These are phyloP conservation scores for Vespertilio murinus DNA, from an alignment of 2,797 vertebrate genomes.

Conservation along the genomic window DNA sequence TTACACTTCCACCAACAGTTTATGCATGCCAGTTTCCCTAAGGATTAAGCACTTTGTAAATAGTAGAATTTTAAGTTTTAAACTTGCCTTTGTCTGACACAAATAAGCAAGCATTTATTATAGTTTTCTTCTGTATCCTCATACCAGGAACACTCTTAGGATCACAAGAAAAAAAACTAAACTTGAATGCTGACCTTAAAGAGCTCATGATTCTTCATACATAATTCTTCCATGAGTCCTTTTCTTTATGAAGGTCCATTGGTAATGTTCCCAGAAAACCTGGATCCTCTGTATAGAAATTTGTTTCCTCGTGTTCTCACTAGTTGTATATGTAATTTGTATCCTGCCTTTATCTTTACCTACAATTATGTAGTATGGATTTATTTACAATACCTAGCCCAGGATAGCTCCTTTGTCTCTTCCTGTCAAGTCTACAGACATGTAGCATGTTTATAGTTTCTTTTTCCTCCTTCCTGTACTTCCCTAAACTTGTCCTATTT, in stretches of 20 bases:
- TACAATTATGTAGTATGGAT: neutral
- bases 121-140: neutral
- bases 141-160: neutral
- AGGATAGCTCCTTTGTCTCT: neutral
- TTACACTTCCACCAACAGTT: neutral
- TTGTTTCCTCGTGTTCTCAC: neutral
- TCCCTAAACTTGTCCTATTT: neutral
- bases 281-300: neutral
- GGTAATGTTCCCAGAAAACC: neutral
- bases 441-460: neutral
- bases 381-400: neutral
- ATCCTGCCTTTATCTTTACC: neutral
- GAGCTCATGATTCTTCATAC: neutral
- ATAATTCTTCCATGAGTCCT: neutral
- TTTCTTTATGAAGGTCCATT: neutral
- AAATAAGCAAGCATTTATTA: constrained; percentile 3
- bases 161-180: neutral
- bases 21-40: neutral
- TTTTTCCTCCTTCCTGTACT: neutral
- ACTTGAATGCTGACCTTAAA: neutral
- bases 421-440: neutral
- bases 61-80: constrained; percentile 28
- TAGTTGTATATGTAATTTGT: neutral
- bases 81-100: neutral
- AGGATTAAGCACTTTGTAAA: constrained; percentile 20